Percentiles rank a stretch among this genome's conserved stretches.
Conservation (phyloP, 2,888 invertebrate genomes). For the Idaea straminata region DNA sequence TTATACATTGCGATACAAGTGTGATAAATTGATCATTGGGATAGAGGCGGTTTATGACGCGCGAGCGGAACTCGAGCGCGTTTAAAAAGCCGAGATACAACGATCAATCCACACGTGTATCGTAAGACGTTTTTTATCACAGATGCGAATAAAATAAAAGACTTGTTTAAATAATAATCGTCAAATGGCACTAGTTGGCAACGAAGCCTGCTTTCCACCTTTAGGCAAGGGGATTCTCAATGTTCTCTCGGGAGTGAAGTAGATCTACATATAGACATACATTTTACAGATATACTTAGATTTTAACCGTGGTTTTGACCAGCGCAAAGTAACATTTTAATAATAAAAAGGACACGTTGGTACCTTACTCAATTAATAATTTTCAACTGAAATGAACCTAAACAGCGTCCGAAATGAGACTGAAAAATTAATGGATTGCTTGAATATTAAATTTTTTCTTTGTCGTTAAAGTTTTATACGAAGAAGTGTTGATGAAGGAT, state of each 20-base stretch:
- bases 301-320: neutral
- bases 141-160: no score
- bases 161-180: no score
- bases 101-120: no score
- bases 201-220: no score
- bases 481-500: slow-evolving; percentile 3
- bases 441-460: slow-evolving; percentile 27
- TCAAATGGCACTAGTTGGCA: no score
- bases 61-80: no score
- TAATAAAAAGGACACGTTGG: slow-evolving; percentile 9
- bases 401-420: slow-evolving; percentile 29
- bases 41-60: no score
- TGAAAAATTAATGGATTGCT: slow-evolving; percentile 12
- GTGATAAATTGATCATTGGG: no score
- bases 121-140: no score
- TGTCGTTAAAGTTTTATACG: slow-evolving; percentile 25
- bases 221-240: no score
- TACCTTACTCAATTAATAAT: slow-evolving; percentile 5
- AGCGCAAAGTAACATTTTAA: neutral
- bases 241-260: neutral
- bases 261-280: neutral
- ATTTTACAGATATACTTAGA: neutral
- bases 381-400: slow-evolving; percentile 22
- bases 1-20: no score
- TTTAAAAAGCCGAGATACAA: no score